Base-by-base conservation (phyloP, 2,888 invertebrate species). In the Mesopsocus fuscifrons region DNA sequence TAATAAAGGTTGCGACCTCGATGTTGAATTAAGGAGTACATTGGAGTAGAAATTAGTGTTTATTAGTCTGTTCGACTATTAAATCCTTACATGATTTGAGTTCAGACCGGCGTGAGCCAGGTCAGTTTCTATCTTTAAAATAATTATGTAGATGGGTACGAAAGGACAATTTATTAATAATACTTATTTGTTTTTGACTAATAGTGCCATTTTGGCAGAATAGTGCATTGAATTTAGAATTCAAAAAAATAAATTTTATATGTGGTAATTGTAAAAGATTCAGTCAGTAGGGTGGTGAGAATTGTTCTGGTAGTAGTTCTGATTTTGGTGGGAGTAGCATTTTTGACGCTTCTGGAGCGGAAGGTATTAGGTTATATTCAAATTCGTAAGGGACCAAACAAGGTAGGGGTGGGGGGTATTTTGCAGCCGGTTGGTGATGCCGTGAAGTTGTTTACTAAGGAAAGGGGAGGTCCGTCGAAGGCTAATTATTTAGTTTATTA, bases 1-100 rank as follows among this genome's bases (percentile, higher is more conserved):
- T 70, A 73, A 68, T 66, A 69, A 61, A 70, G 75, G 66, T 80
- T 79, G 74, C 74, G 76, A 80, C 79, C 79, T 82, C 81, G 79
- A 82, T 82, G 80, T 81, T 82, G 80, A 80, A 79, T 79, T 79
- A 74, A 68, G 58, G 68, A 65, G 66, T 69, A 63, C 65, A 67
- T 68, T 65, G 67, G 69, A 68, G 76, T 57, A 78, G 71, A 61
- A 64, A 67, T 68, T 73, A 65, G 67, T 66, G 63, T 62, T n/a
- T 64, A 73, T 75, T 69, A 68, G 73, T 74, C 76, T 79, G 77
- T 79, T 79, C 77, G 76, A 77, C 76, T 69, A 71, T 77, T 77
- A 70, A 76, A 73, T 69, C 71, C 70, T 77, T 78, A 79, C 78
- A 77, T 79, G 78, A 81, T 79, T 76, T 80, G 79, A 81, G 79